Base-by-base conservation (phyloP, 2,888 invertebrate species). In the Rhaphigaster nebulosa region DNA sequence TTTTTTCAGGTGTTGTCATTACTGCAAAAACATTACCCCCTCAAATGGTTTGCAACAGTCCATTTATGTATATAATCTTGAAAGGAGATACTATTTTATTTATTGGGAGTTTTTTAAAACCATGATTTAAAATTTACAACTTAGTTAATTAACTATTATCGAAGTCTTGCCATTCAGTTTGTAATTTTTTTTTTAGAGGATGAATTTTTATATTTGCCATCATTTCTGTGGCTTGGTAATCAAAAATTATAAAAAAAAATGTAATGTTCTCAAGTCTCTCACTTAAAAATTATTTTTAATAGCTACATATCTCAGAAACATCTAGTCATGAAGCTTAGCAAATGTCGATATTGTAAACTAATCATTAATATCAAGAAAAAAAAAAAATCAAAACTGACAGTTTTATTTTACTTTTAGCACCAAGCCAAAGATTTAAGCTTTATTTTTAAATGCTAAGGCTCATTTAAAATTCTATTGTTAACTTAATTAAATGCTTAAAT, bases 61-160 rank as follows among this genome's bases (percentile, higher is more conserved):
- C 84, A 50, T 84, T 84, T 45, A 1, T 84, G 12, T 84, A n/a
- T 84, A 13, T 84, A 23, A 41, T 84, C n/a, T 15, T 84, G 41
- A 84, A 84, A 84, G 45, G 45, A 84, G 45, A 84, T n/a, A 50
- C n/a, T 45, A 84, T 84, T 84, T 45, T 84, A 84, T 84, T 84
- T 84, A 50, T 50, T 84, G 84, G 84, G n/a, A 45, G 15, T 41
- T 84, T 84, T n/a, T 5, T 26, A 50, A 84, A 45, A 45, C 84
- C 84, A 45, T n/a, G 26, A 45, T 3, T 23, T 80, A 38, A 80
- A 41, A 26, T 34, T 70, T 34, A 70, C 29, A 18, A n/a, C n/a
- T 5, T 2, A 76, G 1, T 20, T 38, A 20, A 3, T 65, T 3
- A 65, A 65, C 1, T n/a, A 29, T 29, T 15, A 65, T 65, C 29